These are phyloP conservation scores for Zosterops pallidus DNA, from an alignment of 2,113 vertebrate species.

Conservation along the genomic window DNA sequence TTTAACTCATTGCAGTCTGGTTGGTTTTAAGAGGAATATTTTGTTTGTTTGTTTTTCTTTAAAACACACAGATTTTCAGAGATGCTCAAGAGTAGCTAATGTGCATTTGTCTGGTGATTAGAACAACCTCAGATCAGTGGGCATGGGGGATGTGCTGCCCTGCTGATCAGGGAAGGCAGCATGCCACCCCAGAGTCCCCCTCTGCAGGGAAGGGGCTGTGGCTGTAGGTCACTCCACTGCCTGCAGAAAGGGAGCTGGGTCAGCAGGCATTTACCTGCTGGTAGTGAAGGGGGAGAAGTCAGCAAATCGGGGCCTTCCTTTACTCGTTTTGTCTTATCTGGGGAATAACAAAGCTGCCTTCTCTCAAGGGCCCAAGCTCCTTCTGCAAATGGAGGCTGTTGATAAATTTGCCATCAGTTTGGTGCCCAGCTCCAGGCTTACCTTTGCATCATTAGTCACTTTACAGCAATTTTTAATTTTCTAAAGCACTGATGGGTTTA, in stretches of 20 bases:
- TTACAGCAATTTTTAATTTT: background rate
- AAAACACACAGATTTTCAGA: background rate
- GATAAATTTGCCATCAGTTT: background rate
- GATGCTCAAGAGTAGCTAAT: background rate
- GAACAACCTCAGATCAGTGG: background rate
- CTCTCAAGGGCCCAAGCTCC: background rate
- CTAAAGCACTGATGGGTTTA: background rate
- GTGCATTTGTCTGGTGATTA: background rate
- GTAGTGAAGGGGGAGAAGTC: too few species aligned
- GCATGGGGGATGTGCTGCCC: background rate
- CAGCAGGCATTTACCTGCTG: background rate
- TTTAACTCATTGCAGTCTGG: constrained; percentile 8
- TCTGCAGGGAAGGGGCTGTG: background rate
- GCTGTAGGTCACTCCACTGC: background rate
- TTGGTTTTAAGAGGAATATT: background rate
- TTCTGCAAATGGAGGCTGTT: background rate
- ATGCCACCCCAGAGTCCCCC: background rate
- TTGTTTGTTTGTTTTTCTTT: background rate
- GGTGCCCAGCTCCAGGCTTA: background rate
- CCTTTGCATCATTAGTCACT: background rate
- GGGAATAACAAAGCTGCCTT: background rate
- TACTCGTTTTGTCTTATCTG: background rate
- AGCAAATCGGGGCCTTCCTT: background rate
- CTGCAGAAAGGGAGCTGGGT: background rate
- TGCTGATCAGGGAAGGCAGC: background rate